Base-by-base conservation (phyloP, 1,140 invertebrate genomes). In the Colletes gigas region DNA sequence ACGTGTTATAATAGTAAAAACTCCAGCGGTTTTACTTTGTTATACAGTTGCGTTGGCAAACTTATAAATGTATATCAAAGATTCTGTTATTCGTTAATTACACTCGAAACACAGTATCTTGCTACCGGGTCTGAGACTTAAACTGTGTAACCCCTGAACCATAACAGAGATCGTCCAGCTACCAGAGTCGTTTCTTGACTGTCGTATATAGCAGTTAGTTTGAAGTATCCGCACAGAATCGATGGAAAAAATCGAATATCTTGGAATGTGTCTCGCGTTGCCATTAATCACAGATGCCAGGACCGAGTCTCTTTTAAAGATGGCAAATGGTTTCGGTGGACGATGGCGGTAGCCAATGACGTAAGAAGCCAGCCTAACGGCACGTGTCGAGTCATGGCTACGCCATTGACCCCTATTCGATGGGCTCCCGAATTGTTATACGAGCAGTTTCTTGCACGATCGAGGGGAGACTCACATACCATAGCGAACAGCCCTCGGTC, bases 401-500 rank as follows among this genome's bases (percentile, higher is more conserved):
- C 83, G 83, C 85, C 69, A 87, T 88, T 88, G 85, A 88, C 85
- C 85, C 83, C 63, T 66, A 82, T 88, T 87, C 77, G 60, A 55
- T 52, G 81, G 73, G 39, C 72, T 72, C 73, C 75, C 85, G 79
- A 88, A 88, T 84, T 87, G 85, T 87, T 77, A 84, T 78, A 69
- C 60, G 63, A 78, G 68, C 86, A 70, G 76, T 79, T 87, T 87
- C 76, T 84, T 76, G 41, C 55, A 10, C 39, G 76, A 83, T 71
- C 63, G 59, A 21, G 70, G 63, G 66, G 59, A 79, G 44, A 54
- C 66, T n/a, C 59, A 85, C 86, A 87, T 87, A 74, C 85, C 82
- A 63, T 84, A n/a, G 59, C 50, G 21, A 77, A 65, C 39, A 54
- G 54, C 30, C 62, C 19, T 54, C 59, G 44, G 19, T 15, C 47